Conservation (phyloP, 53 echinoderm and acorn worm genomes). For the Hippasteria phrygiana region DNA sequence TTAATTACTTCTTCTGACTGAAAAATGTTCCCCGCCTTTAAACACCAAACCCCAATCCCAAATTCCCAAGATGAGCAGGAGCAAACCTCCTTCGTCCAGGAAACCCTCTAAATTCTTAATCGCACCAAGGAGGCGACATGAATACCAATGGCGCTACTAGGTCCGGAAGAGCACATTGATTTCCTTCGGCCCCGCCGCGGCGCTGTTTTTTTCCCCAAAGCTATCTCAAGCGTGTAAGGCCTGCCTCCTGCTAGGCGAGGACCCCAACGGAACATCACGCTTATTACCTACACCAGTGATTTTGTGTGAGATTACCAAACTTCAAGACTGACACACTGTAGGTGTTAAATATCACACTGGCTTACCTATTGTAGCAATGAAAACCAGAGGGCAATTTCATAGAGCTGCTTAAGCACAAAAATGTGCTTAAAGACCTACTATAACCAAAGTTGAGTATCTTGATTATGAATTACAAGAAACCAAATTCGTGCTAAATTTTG, state of each 20-base stretch:
- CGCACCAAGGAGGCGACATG: slow-evolving; percentile 22
- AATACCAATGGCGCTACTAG: slow-evolving; percentile 49
- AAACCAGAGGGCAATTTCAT: too few species aligned
- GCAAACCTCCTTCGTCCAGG: not conserved
- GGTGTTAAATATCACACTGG: slow-evolving; percentile 42
- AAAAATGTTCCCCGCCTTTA: not conserved
- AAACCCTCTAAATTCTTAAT: slow-evolving; percentile 52
- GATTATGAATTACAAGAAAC: too few species aligned
- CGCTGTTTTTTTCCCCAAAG: not conserved
- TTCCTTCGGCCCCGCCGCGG: not conserved
- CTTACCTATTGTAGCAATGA: slow-evolving; percentile 5
- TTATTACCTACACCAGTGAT: slow-evolving; percentile 39
- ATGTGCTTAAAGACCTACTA: too few species aligned
- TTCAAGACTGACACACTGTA: not conserved
- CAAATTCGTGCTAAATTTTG: too few species aligned
- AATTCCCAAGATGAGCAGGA: not conserved
- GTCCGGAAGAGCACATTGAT: slow-evolving; percentile 64
- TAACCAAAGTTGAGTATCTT: too few species aligned
- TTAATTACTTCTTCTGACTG: not conserved
- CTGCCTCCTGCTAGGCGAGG: not conserved
- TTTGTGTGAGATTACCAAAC: slow-evolving; percentile 18
- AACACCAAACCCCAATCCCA: not conserved
- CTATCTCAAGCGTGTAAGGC: slow-evolving; percentile 36
- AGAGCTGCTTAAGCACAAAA: too few species aligned
- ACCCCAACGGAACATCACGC: slow-evolving; percentile 7